Evolutionary conservation across 2,888 invertebrate species (phyloP).

Genomic region (Aquatica leii): DNA sequence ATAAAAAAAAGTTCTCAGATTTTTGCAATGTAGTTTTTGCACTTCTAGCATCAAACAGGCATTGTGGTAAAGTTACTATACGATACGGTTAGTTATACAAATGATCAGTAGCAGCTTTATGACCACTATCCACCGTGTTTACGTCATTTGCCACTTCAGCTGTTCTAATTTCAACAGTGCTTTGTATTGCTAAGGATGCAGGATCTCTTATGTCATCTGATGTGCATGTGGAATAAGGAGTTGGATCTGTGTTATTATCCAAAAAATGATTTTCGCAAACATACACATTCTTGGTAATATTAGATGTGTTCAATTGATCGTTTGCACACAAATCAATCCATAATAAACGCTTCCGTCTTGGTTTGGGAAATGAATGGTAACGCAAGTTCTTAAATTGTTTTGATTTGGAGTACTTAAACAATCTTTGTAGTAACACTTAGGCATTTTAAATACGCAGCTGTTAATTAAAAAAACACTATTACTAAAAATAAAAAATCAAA

Average conservation of each 20-base stretch:
- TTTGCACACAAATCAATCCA: constrained; percentile 1
- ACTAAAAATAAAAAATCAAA: no score
- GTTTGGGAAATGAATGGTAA: background rate
- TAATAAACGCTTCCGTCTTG: background rate
- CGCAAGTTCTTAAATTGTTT: background rate
- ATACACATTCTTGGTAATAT: background rate
- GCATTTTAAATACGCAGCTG: constrained; percentile 7
- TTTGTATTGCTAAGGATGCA: background rate
- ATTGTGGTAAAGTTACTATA: no score
- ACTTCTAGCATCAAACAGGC: no score
- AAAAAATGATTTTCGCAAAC: constrained; percentile 1
- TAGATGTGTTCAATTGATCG: background rate
- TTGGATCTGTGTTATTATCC: no score
- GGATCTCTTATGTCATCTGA: no score
- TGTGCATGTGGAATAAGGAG: no score
- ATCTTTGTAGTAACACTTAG: background rate
- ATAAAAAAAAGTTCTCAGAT: background rate
- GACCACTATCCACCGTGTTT: background rate
- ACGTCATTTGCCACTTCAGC: background rate
- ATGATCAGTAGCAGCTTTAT: background rate
- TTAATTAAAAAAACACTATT: no score
- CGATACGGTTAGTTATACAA: no score
- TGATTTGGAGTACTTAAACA: background rate
- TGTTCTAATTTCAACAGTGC: background rate
- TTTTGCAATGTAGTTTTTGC: background rate